Base-by-base conservation (phyloP, 2,797 vertebrate genomes). In the Chelonia mydas region DNA sequence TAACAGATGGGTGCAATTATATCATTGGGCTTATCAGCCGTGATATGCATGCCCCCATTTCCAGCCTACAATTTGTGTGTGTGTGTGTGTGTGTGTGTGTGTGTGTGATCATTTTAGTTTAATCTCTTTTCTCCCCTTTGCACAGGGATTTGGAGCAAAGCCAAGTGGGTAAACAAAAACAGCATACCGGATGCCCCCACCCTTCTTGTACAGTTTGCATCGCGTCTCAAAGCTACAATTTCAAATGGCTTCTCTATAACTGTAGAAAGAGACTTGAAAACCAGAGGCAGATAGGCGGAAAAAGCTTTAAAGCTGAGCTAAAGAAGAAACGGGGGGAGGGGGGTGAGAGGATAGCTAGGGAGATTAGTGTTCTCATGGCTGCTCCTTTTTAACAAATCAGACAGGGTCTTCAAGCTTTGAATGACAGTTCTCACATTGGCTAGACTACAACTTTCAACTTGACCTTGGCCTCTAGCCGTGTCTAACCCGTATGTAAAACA, bases 401-500 rank as follows among this genome's bases (percentile, higher is more conserved):
- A 97, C 98, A 96, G 94, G 59, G 95, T 96, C 86, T 97, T 90
- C 89, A 91, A 92, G 88, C 95, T 86, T 96, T 98, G 96, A 98
- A 98, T 98, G 98, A 98, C 98, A 98, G 97, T 97, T 97, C 98
- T 97, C 98, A 97, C 97, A 81, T 97, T 98, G 99, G 98, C 98
- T 97, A 98, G 98, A 98, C 98, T 97, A 97, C 97, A 98, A 95
- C 99, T 99, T 99, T 99, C 98, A 99, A 99, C 99, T 99, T 99
- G 99, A 99, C 99, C 99, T 99, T 99, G 99, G 99, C 99, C 99
- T 99, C 98, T 95, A 98, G 98, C 98, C 98, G 96, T 81, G 98
- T 98, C 98, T 98, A 98, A 98, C 97, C 96, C 87, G 74, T 97
- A 96, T 94, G 97, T 97, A 98, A 98, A 98, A 97, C 94, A 98